Base-by-base conservation (phyloP, 2,888 invertebrate genomes). In the Hirudinaria manillensis region DNA sequence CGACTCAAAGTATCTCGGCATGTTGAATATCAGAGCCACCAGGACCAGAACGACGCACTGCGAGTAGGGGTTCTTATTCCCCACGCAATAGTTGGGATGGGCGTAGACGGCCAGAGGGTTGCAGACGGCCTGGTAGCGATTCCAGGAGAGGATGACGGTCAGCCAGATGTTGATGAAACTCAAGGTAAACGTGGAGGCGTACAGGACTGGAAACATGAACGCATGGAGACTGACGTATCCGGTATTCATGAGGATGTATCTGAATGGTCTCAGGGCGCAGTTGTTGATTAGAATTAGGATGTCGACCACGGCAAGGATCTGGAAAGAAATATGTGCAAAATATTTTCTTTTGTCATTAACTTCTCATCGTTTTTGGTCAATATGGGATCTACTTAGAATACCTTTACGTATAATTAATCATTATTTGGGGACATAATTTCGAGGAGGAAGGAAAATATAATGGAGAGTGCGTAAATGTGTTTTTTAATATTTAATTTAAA, bases 121-220 rank as follows among this genome's bases (percentile, higher is more conserved):
- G 61, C 77, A 75, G 70, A 77, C 70, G 27, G 75, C 77, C 36
- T 75, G 34, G 73, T 76, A 77, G 45, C 77, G 77, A 75, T 75
- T 75, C 55, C 75, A 21, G 32, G 77, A 72, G 21, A 77, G 74
- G 32, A 77, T 66, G 27, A 70, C 45, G 51, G 74, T 75, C 56
- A 77, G n/a, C 77, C 77, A 77, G 68, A 53, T 76, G 73, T 65
- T 75, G 70, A 45, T 67, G 56, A 74, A 32, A 27, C 70, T 66
- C 24, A 74, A 19, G 51, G 72, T 53, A 61, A 53, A 77, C n/a
- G 53, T 36, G 65, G 34, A 16, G 24, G 75, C 24, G 24, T 72
- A 55, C 24, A 66, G 10, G 21, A 21, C 61, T 32, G 68, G 34
- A 67, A 74, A 74, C 32, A 74, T 74, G 45, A 32, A 67, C 2